Percentiles rank a stretch among this genome's conserved stretches.
These are phyloP conservation scores for Trematocara nigrifrons DNA, from an alignment of 2,113 vertebrate genomes.

Conservation along the genomic window DNA sequence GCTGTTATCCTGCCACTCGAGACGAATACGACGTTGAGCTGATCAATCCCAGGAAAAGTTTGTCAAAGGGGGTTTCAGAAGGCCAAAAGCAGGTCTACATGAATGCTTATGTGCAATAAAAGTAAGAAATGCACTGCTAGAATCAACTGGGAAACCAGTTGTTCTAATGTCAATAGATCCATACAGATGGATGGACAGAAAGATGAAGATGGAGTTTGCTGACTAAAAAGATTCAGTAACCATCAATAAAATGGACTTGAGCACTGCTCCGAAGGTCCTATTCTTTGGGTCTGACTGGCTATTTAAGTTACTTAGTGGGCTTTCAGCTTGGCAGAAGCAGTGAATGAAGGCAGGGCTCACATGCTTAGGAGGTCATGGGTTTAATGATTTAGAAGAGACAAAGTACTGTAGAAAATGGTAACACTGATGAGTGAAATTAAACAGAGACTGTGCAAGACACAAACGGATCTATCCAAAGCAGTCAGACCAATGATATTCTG, in stretches of 20 bases:
- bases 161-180: conserved; percentile 34
- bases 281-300: not conserved
- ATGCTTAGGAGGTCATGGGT: not conserved
- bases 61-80: conserved; percentile 11
- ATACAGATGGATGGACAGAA: not conserved
- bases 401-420: not conserved
- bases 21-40: not conserved
- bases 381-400: not conserved
- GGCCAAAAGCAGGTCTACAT: not conserved
- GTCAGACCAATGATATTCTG: not conserved
- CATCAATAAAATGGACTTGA: not conserved
- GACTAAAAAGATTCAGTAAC: not conserved
- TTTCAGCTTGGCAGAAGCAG: not conserved
- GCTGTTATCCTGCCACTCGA: not conserved
- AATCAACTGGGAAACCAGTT: conserved; percentile 12
- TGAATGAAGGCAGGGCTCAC: not conserved
- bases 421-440: conserved; percentile 8
- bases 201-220: not conserved
- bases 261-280: not conserved
- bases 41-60: conserved; percentile 42
- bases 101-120: conserved; percentile 36
- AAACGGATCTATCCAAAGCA: not conserved
- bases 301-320: not conserved
- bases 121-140: not conserved
- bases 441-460: not conserved